Evolutionary conservation across 2,888 invertebrate genomes (phyloP).

Genomic region (Endomychus coccineus): DNA sequence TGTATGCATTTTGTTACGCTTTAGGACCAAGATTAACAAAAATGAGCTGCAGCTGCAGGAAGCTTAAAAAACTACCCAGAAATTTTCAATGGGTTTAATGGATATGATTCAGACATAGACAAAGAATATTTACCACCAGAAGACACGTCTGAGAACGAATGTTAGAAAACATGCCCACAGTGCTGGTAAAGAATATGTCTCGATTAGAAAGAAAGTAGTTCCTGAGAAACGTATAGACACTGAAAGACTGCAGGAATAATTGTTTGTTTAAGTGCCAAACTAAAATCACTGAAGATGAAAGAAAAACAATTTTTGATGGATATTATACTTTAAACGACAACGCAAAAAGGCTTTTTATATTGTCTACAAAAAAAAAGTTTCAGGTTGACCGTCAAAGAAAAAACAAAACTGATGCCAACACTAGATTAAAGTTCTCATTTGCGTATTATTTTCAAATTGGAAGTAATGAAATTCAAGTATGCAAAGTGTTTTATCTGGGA

Average conservation of each 20-base stretch:
- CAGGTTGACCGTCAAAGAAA: constrained; percentile 9
- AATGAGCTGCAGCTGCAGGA: too few species aligned
- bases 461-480: constrained; percentile 16
- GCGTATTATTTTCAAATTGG: constrained; percentile 8
- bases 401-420: constrained; percentile 16
- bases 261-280: constrained; percentile 1
- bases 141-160: too few species aligned
- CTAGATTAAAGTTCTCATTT: constrained; percentile 15
- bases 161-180: background rate
- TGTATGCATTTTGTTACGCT: too few species aligned
- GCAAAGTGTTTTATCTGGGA: constrained; percentile 16
- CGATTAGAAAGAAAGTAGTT: constrained; percentile 2
- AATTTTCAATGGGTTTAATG: too few species aligned
- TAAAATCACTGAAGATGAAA: constrained; percentile 2
- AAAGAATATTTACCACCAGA: too few species aligned
- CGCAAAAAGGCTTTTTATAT: background rate
- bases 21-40: too few species aligned
- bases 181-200: constrained; percentile 3
- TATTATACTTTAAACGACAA: constrained; percentile 1
- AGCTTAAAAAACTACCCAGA: too few species aligned
- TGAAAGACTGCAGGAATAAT: constrained; percentile 3
- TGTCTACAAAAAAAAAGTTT: background rate
- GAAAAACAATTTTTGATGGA: background rate
- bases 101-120: too few species aligned
- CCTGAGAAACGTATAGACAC: constrained; percentile 1